Conservation (phyloP, 2,113 vertebrate species). For the Spea multiplicata region DNA sequence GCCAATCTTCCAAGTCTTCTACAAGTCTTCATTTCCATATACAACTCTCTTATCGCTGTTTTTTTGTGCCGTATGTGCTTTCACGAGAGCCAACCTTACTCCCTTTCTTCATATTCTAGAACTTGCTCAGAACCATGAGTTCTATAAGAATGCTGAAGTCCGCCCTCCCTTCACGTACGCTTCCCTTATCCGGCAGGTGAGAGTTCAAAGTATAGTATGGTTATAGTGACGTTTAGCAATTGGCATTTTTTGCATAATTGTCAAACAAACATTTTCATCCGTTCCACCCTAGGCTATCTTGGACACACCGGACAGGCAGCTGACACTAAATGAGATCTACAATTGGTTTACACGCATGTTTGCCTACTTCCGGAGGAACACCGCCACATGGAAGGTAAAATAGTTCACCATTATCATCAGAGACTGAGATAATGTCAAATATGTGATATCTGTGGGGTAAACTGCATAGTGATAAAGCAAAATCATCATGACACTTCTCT, state of each 20-base stretch:
- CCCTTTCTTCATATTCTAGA: conserved; percentile 63
- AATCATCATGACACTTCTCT: too few relatives aligned
- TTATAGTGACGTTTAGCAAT: neutral
- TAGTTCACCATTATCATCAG: neutral
- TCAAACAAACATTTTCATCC: too few relatives aligned
- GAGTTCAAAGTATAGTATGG: conserved; percentile 37
- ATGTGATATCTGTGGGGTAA: too few relatives aligned
- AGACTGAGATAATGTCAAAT: too few relatives aligned
- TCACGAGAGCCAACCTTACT: too few relatives aligned
- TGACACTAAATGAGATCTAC: conserved; percentile 98
- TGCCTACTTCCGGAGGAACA: conserved; percentile 98
- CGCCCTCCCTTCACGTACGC: conserved; percentile 97
- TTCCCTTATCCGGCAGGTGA: conserved; percentile 97
- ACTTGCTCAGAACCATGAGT: conserved; percentile 99
- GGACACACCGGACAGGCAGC: conserved; percentile 96
- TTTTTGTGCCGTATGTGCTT: too few relatives aligned
- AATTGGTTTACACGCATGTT: conserved; percentile 99
- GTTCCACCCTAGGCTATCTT: conserved; percentile 84
- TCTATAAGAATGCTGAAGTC: conserved; percentile 98
- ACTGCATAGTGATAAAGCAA: too few relatives aligned
- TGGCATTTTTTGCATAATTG: neutral
- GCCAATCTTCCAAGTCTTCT: too few relatives aligned
- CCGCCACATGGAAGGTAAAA: conserved; percentile 98
- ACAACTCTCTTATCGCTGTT: too few relatives aligned
- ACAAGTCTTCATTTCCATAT: too few relatives aligned